Percentiles rank a stretch among this genome's conserved stretches.
Conservation (phyloP, 35 echinoderm and acorn worm genomes). For the Apostichopus parvimensis region DNA sequence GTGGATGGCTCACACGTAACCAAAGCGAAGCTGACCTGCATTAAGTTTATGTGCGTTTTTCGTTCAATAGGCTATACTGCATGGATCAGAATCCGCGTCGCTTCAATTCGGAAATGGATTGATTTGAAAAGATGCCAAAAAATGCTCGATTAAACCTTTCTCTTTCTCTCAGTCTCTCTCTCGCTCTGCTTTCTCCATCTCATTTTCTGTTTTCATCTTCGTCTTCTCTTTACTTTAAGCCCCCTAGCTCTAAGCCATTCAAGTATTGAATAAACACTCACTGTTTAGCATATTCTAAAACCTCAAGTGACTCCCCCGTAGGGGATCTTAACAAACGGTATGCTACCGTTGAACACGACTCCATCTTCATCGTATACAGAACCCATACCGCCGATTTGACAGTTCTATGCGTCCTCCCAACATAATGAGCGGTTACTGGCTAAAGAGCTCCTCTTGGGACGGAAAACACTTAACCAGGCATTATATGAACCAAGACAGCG, state of each 20-base stretch:
- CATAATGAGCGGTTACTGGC: conserved; percentile 20
- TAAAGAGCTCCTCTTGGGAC: conserved; percentile 39
- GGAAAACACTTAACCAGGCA: conserved; percentile 2
- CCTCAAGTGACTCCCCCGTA: conserved; percentile 12
- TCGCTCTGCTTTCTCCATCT: too few species aligned
- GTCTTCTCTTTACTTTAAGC: not conserved
- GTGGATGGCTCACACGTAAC: too few species aligned
- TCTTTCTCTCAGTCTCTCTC: too few species aligned
- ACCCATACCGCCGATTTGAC: conserved; percentile 1
- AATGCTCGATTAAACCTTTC: too few species aligned
- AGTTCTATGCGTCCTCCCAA: conserved; percentile 20
- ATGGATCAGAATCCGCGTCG: too few species aligned
- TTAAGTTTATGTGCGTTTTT: too few species aligned
- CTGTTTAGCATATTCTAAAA: conserved; percentile 35
- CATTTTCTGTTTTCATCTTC: too few species aligned
- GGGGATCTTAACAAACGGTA: not conserved
- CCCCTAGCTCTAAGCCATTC: not conserved
- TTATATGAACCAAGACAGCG: not conserved
- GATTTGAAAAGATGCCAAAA: too few species aligned
- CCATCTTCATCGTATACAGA: conserved; percentile 4
- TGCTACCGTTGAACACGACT: not conserved
- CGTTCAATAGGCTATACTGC: too few species aligned
- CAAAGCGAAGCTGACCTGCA: too few species aligned
- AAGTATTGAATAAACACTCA: conserved; percentile 21
- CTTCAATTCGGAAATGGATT: too few species aligned